Base-by-base conservation (phyloP, 2,113 vertebrate genomes). In the Sturnira hondurensis region DNA sequence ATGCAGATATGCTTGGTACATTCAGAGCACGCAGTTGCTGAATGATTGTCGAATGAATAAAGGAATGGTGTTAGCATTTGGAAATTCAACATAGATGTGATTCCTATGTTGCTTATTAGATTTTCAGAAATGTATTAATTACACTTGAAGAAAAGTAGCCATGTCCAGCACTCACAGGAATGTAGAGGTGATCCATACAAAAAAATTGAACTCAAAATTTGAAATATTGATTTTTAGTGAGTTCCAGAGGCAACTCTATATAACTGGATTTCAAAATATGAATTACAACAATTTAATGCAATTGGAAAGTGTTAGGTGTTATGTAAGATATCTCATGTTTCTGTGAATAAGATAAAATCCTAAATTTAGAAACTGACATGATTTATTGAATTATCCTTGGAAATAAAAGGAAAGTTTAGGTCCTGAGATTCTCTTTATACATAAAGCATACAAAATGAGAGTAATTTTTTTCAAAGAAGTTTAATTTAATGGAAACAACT, bases 81-180 rank as follows among this genome's bases (percentile, higher is more conserved):
- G 58, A 91, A 86, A 81, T 58, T 81, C n/a, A 47, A 0, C 9
- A 0, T n/a, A n/a, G 36, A 36, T 47, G 26, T 14, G 19, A 24
- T 86, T 80, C 26, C 6, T 67, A 0, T 36, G 61, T 61, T 20
- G 65, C 54, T 47, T 92, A 31, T 82, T 80, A 58, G 67, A 31
- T 90, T 76, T 92, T 84, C 20, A 81, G 85, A 73, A 85, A 54
- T 61, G 4, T 38, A 45, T 45, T 89, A 83, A 77, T 76, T 67
- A 82, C 38, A 77, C 78, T 77, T 87, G 93, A 54, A 81, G 81
- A 63, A 93, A 92, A 84, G 10, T 88, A 36, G 26, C 50, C 95
- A 22, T 36, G 15, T 89, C 61, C 91, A 77, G 12, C 15, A 91
- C 11, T 71, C 41, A 70, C 1, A 41, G 41, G 36, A 80, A 43